Conservation (phyloP, 2,113 vertebrate species). For the Percina caprodes region DNA sequence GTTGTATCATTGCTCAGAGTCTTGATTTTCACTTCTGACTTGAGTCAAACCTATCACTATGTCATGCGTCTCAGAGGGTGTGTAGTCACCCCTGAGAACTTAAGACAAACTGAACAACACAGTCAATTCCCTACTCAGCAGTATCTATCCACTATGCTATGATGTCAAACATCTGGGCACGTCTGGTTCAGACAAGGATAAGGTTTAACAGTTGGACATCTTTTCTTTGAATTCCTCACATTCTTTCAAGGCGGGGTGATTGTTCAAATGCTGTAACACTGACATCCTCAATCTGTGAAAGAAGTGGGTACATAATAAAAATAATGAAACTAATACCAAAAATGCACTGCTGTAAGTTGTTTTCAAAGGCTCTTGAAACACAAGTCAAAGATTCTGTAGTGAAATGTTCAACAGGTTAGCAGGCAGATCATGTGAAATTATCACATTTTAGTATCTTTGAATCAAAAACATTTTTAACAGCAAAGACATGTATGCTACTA, state of each 20-base stretch:
- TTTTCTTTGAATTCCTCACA: conserved; percentile 68
- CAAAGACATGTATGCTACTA: not conserved
- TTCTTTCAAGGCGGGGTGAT: conserved; percentile 54
- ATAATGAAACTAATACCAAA: not conserved
- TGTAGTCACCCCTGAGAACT: not conserved
- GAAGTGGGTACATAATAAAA: not conserved
- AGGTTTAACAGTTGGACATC: conserved; percentile 70
- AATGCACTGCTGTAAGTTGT: not conserved
- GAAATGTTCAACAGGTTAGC: not conserved
- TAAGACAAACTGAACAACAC: conserved; percentile 48
- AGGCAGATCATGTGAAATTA: conserved; percentile 18
- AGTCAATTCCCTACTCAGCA: conserved; percentile 39
- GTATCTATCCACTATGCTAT: conserved; percentile 27
- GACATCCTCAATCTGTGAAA: conserved; percentile 1
- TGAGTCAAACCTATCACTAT: not conserved
- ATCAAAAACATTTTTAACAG: not conserved
- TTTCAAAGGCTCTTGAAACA: conserved; percentile 7
- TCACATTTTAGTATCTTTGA: conserved; percentile 12
- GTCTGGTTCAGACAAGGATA: conserved; percentile 69
- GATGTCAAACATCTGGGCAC: conserved; percentile 75
- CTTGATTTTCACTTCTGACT: not conserved
- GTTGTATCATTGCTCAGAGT: not conserved
- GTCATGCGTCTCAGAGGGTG: not conserved
- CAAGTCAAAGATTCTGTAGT: not conserved
- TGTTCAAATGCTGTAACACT: conserved; percentile 56